These are phyloP conservation scores for Halesus radiatus DNA, from an alignment of 1,140 invertebrate species.

Conservation along the genomic window DNA sequence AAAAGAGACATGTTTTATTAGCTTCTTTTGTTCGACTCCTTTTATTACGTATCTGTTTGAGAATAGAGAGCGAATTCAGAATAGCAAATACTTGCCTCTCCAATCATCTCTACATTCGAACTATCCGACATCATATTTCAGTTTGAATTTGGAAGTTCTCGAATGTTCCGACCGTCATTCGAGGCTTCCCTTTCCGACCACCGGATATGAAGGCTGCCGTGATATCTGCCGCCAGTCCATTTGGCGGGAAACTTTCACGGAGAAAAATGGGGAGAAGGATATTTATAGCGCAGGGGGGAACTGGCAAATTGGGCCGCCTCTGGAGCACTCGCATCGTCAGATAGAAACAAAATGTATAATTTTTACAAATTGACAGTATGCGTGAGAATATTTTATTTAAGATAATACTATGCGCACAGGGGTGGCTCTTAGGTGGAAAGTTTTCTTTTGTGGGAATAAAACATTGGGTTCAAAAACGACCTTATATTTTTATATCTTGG, in stretches of 20 bases:
- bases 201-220: slow-evolving; percentile 33
- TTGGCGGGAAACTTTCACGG: slow-evolving; percentile 24
- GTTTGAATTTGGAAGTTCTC: slow-evolving; percentile 12
- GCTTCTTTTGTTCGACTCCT: no score
- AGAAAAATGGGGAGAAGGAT: slow-evolving; percentile 15
- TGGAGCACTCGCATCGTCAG: not conserved
- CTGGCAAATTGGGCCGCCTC: slow-evolving; percentile 24
- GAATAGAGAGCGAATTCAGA: no score
- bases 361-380: slow-evolving; percentile 10
- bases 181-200: slow-evolving; percentile 32
- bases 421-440: no score
- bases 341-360: not conserved
- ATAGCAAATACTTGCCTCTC: not conserved
- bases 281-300: not conserved
- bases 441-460: no score
- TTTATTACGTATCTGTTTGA: no score
- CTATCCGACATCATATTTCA: slow-evolving; percentile 6
- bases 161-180: slow-evolving; percentile 31
- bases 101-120: slow-evolving; percentile 21
- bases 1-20: no score
- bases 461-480: no score
- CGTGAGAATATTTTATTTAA: no score
- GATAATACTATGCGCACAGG: no score
- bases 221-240: slow-evolving; percentile 28
- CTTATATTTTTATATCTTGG: no score